Percentiles rank a stretch among this genome's conserved stretches.
phyloP scores from a whole-genome alignment of 2,888 invertebrate species.

The Stenotaenia linearis region DNA sequence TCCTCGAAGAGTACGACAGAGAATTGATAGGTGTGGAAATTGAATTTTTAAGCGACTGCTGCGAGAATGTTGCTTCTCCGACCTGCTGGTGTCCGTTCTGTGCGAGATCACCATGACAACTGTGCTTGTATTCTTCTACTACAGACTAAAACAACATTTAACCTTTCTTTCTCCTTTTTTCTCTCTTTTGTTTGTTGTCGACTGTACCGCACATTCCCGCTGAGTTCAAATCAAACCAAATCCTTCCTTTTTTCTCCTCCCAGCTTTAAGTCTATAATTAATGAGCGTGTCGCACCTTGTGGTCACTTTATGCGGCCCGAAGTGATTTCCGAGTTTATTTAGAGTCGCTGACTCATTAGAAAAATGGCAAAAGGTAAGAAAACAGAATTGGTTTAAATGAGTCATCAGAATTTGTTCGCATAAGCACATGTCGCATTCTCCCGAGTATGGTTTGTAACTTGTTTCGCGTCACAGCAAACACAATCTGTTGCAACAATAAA shows the following conservation, averaged over 20 bases:
- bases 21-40: slow-evolving; percentile 24
- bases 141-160: neutral
- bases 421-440: neutral
- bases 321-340: neutral
- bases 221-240: neutral
- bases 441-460: neutral
- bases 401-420: neutral
- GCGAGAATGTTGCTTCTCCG: neutral
- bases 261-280: neutral
- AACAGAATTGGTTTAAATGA: neutral
- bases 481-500: no score
- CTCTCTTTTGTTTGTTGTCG: neutral
- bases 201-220: neutral
- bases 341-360: neutral
- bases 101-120: neutral
- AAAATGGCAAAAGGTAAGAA: neutral
- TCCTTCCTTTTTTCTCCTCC: neutral
- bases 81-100: neutral
- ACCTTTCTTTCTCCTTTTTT: neutral
- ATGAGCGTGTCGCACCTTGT: neutral
- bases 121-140: neutral
- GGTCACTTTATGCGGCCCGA: neutral
- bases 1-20: neutral
- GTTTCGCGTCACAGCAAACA: no score
- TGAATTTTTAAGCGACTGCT: slow-evolving; percentile 11